phyloP scores from a whole-genome alignment of 2,888 invertebrate genomes.

The Agapostemon virescens region DNA sequence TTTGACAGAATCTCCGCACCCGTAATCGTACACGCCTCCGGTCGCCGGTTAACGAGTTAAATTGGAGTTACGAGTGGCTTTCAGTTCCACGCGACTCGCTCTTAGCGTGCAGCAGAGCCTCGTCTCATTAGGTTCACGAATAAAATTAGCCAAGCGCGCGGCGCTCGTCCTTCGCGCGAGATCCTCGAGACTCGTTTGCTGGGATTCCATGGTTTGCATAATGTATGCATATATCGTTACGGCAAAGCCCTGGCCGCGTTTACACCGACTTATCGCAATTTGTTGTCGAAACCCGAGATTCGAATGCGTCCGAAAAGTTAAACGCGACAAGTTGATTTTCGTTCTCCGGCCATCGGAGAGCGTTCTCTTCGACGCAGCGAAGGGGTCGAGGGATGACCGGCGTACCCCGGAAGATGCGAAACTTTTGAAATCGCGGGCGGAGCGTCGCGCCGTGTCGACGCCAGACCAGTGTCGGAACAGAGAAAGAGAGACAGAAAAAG shows the following conservation, averaged over 20 bases:
- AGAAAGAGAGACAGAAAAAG: neutral
- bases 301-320: no score
- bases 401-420: conserved; percentile 40
- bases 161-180: conserved; percentile 23
- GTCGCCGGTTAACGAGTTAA: conserved; percentile 46
- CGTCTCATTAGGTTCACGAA: conserved; percentile 47
- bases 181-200: conserved; percentile 13
- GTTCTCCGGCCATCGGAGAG: neutral
- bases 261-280: conserved; percentile 13
- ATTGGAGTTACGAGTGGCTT: conserved; percentile 42
- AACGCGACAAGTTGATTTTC: neutral
- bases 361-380: neutral
- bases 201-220: conserved; percentile 33
- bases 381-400: conserved; percentile 11
- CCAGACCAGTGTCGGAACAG: neutral
- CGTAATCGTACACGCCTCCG: conserved; percentile 31
- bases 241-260: conserved; percentile 12
- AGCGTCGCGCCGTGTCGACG: conserved; percentile 6
- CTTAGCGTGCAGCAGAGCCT: conserved; percentile 27
- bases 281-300: neutral
- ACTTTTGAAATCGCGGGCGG: conserved; percentile 47
- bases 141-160: conserved; percentile 35
- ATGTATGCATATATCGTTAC: conserved; percentile 33
- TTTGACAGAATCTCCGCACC: conserved; percentile 12
- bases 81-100: conserved; percentile 42